Base-by-base conservation (phyloP, 2,113 vertebrate genomes). In the Macroglossus sobrinus region DNA sequence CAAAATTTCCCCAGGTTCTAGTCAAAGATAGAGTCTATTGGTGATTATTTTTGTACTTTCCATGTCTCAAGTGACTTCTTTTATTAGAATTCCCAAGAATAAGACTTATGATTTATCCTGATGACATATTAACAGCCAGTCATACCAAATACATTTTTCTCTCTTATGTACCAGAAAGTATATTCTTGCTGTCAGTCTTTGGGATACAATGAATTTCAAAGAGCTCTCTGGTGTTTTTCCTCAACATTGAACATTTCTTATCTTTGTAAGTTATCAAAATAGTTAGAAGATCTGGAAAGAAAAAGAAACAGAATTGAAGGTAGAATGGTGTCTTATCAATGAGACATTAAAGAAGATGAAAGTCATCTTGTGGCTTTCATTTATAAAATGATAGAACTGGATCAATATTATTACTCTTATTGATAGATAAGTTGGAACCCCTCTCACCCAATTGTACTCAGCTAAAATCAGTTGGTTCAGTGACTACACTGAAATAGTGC, bases 121-220 rank as follows among this genome's bases (percentile, higher is more conserved):
- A 94, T 98, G 98, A 97, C 97, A 98, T 80, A 59, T 98, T 98
- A 98, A 98, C 96, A 94, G 84, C 93, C 94, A 97, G 95, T 98
- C 97, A 96, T 92, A 80, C 59, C 75, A 91, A 98, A 96, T 96
- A 24, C 63, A 95, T 97, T 97, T 97, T 97, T 98, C 96, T 97
- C 97, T 97, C 97, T 94, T 97, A 95, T 96, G 94, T 98, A 91
- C 95, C 76, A 90, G 97, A 98, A 98, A 95, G 93, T 93, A 94
- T 89, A n/a, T 97, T 97, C 91, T 90, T 88, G 28, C 80, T 96
- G 59, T 93, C 97, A 97, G 93, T 63, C 96, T 91, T 96, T 97
- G 71, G 93, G 97, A 95, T 96, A 98, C 63, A 90, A 97, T 97
- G 19, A 97, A 97, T 63, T 4, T 95, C 91, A 93, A 90, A 93